Conservation (phyloP, 2,797 vertebrate species). For the Myioborus melanocephalus region DNA sequence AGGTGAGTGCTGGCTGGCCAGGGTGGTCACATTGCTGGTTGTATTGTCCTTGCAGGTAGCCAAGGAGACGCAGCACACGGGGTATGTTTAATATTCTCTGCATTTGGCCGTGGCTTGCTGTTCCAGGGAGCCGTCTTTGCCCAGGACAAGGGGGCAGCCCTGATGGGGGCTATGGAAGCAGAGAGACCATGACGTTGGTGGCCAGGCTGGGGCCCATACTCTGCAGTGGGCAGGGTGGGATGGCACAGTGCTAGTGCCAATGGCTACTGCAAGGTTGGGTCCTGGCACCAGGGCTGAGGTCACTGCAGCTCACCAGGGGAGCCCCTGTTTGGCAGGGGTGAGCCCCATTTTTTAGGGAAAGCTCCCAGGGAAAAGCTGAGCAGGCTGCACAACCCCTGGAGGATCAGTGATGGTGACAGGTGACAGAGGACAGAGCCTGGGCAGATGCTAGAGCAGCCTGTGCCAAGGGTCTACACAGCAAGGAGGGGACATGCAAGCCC, state of each 20-base stretch:
- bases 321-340: rapidly evolving
- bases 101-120: rapidly evolving
- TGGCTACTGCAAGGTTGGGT: background rate
- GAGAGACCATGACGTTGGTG: rapidly evolving
- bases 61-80: rapidly evolving
- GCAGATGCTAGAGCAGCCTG: background rate
- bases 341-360: background rate
- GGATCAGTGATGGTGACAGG: background rate
- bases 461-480: rapidly evolving
- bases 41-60: background rate
- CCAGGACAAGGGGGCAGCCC: background rate
- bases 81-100: background rate
- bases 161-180: background rate
- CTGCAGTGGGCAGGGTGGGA: background rate
- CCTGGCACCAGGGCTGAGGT: background rate
- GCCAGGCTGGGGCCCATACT: background rate
- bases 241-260: background rate
- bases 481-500: background rate
- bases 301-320: background rate
- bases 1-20: background rate
- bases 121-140: rapidly evolving
- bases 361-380: background rate
- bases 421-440: rapidly evolving
- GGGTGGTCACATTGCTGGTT: rapidly evolving
- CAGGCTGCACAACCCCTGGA: background rate